These are phyloP conservation scores for Dryobotodes eremita DNA, from an alignment of 2,888 invertebrate genomes.

Conservation along the genomic window DNA sequence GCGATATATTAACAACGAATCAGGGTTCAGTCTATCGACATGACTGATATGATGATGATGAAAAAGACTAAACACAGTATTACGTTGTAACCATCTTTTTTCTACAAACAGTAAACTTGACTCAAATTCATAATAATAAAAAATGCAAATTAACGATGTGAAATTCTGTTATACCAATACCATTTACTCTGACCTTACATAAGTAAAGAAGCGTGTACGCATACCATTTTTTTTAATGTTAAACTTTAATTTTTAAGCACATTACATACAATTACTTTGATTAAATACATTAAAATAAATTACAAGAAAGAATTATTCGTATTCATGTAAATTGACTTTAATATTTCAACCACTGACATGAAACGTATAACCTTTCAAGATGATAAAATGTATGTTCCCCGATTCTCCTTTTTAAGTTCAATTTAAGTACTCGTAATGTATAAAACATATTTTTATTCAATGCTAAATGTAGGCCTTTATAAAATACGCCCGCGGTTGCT, in stretches of 20 bases:
- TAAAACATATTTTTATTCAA: slow-evolving; percentile 55
- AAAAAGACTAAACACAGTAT: neutral
- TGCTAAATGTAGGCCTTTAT: slow-evolving; percentile 43
- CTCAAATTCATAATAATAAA: neutral
- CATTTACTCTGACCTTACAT: slow-evolving; percentile 52
- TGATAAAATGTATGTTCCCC: slow-evolving; percentile 51
- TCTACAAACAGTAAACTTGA: neutral
- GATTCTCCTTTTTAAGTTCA: slow-evolving; percentile 58
- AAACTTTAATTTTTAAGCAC: slow-evolving; percentile 35
- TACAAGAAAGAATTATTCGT: slow-evolving; percentile 30
- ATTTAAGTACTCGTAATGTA: slow-evolving; percentile 45
- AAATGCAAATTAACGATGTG: slow-evolving; percentile 42
- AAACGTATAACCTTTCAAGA: slow-evolving; percentile 58
- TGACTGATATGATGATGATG: too few relatives aligned
- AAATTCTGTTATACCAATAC: slow-evolving; percentile 35
- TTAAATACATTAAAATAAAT: slow-evolving; percentile 55
- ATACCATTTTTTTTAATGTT: slow-evolving; percentile 29
- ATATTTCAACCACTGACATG: slow-evolving; percentile 55
- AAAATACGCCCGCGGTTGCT: slow-evolving; percentile 36
- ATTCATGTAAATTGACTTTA: slow-evolving; percentile 32
- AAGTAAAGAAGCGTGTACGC: slow-evolving; percentile 34
- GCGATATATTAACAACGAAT: neutral
- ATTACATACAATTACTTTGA: slow-evolving; percentile 42
- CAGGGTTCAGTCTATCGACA: neutral
- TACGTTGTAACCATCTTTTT: neutral